Conservation (phyloP, 23 tunicate genomes). For the Diplosoma virens region DNA sequence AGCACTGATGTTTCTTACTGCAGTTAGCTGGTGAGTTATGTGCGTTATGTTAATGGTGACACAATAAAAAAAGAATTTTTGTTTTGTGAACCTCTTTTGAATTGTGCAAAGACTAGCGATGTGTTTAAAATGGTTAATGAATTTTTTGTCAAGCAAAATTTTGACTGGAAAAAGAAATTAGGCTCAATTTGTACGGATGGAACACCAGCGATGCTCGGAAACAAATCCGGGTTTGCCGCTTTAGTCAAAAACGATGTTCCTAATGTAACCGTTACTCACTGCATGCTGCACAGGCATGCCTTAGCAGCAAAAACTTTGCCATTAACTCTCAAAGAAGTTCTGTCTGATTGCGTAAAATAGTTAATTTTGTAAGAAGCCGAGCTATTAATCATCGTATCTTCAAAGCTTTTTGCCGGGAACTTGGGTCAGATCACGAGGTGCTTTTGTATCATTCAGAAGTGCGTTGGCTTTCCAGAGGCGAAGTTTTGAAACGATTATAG, state of each 20-base stretch:
- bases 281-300: slow-evolving; percentile 31
- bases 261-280: slow-evolving; percentile 6
- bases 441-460: slow-evolving; percentile 37
- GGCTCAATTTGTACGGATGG: slow-evolving; percentile 45
- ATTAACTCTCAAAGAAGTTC: slow-evolving; percentile 9
- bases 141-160: slow-evolving; percentile 35
- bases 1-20: slow-evolving; percentile 26
- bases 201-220: slow-evolving; percentile 45
- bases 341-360: slow-evolving; percentile 23
- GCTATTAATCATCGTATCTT: slow-evolving; percentile 13
- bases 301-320: slow-evolving; percentile 27
- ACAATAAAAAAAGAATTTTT: slow-evolving; percentile 48
- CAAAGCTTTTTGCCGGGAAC: slow-evolving; percentile 10
- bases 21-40: slow-evolving; percentile 29
- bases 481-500: slow-evolving; percentile 31
- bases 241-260: slow-evolving; percentile 39
- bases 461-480: slow-evolving; percentile 32
- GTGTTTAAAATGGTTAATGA: slow-evolving; percentile 25
- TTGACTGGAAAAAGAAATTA: slow-evolving; percentile 32
- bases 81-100: slow-evolving; percentile 41
- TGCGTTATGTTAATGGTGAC: slow-evolving; percentile 46
- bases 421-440: slow-evolving; percentile 22
- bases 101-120: slow-evolving; percentile 35
- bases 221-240: slow-evolving; percentile 35
- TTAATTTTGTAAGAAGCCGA: slow-evolving; percentile 25